Evolutionary conservation across 2,113 vertebrate genomes (phyloP).

Genomic region (Tragelaphus scriptus): DNA sequence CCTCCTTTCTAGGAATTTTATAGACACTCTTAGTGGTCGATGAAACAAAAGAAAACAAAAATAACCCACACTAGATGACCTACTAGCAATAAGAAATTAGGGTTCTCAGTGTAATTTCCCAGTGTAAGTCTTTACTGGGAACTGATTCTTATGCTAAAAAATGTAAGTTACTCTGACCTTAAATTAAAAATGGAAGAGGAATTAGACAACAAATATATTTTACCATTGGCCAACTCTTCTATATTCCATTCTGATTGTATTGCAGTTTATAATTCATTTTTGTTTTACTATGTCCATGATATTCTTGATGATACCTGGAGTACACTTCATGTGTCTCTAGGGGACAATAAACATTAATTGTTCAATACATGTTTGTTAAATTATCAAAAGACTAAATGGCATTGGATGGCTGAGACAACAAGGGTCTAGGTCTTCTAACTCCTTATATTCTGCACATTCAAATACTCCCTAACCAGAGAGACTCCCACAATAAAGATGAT

Average conservation of each 20-base stretch:
- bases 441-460: not conserved
- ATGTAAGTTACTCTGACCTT: not conserved
- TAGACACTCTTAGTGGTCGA: not conserved
- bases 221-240: not conserved
- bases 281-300: not conserved
- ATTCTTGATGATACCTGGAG: not conserved
- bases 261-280: not conserved
- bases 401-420: not conserved
- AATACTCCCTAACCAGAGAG: not conserved
- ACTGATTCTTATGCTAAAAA: not conserved
- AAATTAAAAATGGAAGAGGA: slow-evolving; percentile 6
- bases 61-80: not conserved
- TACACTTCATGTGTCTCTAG: not conserved
- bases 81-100: not conserved
- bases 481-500: not conserved
- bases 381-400: not conserved
- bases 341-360: not conserved
- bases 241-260: not conserved
- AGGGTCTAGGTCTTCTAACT: not conserved
- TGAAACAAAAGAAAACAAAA: not conserved
- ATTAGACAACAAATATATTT: not conserved
- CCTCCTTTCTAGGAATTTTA: slow-evolving; percentile 7
- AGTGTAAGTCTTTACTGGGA: not conserved
- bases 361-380: not conserved
- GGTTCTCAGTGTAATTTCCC: not conserved